Conservation (phyloP, 2,113 vertebrate species). For the Tachycineta bicolor region DNA sequence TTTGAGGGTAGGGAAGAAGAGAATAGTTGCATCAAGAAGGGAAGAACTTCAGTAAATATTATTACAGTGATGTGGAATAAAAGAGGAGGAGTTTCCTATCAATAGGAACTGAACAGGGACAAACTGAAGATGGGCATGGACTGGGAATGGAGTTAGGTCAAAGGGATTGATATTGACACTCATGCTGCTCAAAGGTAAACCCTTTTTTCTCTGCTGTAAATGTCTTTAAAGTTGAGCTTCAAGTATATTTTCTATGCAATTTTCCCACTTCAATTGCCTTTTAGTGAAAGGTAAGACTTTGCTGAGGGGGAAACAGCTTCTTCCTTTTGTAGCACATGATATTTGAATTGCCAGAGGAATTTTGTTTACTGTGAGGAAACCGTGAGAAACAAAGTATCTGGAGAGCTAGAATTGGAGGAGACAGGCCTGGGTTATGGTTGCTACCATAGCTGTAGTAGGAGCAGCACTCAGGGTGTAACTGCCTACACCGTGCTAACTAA, state of each 20-base stretch:
- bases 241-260: background rate
- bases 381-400: background rate
- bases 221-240: background rate
- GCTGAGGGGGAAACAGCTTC: background rate
- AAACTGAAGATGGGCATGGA: background rate
- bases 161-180: background rate
- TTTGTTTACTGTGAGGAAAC: background rate
- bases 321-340: background rate
- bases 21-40: background rate
- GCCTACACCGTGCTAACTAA: rapidly evolving
- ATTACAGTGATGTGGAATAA: background rate
- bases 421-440: background rate
- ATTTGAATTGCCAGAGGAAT: background rate
- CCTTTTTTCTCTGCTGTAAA: background rate
- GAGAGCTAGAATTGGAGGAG: background rate
- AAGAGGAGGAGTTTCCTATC: background rate
- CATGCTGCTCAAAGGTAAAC: background rate
- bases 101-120: background rate
- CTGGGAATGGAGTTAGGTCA: background rate
- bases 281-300: background rate
- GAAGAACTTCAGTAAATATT: background rate
- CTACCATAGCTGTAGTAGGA: rapidly evolving
- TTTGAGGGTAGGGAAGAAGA: background rate
- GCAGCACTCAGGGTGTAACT: rapidly evolving
- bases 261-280: background rate